Evolutionary conservation across 2,797 vertebrate genomes (phyloP), one percentile per base, ranked within the genome.

Genomic region (Enteromius unitaeniatus): DNA sequence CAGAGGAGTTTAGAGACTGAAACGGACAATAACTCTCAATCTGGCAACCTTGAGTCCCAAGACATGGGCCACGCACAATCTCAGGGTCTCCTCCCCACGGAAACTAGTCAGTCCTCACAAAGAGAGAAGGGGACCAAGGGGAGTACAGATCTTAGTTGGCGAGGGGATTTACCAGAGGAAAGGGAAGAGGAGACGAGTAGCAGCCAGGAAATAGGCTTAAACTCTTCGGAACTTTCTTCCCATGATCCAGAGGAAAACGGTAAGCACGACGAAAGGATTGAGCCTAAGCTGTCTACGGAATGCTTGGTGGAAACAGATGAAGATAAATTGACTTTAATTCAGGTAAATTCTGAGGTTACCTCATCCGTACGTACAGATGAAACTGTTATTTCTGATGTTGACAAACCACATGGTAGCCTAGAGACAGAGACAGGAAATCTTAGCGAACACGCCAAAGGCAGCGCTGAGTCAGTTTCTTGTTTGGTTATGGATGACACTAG

Each of bases 61-160:
- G 68, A 37, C 28, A 89, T 89, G 88, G 88, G 88, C 65, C 76
- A 86, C 6, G 3, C 68, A 73, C 84, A 87, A 42, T 83, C 84
- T 40, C 88, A 88, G 19, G 86, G 80, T 81, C 77, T 79, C 85
- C 78, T 85, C 78, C 86, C 85, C 31, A 86, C 49, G 49, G 81
- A 73, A 79, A 74, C 67, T 34, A 86, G 79, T 78, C 87, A 79
- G 67, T 65, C 40, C 1, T 3, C 31, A 82, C 82, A 88, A 85
- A 89, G 76, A 69, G 80, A 55, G 34, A 60, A 67, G 67, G 68
- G 68, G 65, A 79, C 28, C 13, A 58, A 86, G 76, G 87, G 86
- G 86, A 88, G 88, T 89, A 82, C 6, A 10, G 76, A 23, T 28
- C 42, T 55, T 58, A 23, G 42, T 23, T 13, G 51, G 40, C 49